These are phyloP conservation scores for Otocyon megalotis DNA, from an alignment of 2,113 vertebrate genomes.

Conservation along the genomic window DNA sequence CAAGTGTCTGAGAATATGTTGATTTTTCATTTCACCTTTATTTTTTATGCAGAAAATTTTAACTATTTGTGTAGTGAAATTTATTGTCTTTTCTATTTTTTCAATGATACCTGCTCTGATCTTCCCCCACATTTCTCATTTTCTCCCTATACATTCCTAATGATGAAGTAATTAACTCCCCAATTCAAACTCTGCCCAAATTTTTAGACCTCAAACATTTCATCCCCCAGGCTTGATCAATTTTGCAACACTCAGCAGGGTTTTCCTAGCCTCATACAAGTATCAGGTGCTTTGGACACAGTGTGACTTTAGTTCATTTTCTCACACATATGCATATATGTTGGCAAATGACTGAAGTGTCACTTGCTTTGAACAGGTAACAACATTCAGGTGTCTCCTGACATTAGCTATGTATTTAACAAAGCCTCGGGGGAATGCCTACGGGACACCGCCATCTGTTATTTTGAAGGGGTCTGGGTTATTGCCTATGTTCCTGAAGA, in stretches of 20 bases:
- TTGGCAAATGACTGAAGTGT: not conserved
- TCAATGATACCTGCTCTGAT: not conserved
- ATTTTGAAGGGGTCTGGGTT: constrained; percentile 38
- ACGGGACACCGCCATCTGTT: not conserved
- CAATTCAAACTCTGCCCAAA: not conserved
- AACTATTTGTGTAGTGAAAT: not conserved
- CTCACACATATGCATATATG: not conserved
- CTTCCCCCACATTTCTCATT: not conserved
- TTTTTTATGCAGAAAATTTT: not conserved
- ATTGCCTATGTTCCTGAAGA: not conserved
- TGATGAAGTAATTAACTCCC: not conserved
- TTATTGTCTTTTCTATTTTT: constrained; percentile 39
- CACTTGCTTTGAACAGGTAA: not conserved
- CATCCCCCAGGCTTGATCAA: not conserved
- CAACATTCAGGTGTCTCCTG: not conserved
- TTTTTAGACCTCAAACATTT: not conserved
- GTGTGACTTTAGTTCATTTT: not conserved
- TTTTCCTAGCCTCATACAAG: not conserved
- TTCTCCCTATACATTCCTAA: not conserved
- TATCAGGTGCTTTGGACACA: not conserved
- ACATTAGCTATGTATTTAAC: constrained; percentile 8
- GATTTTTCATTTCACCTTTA: constrained; percentile 42
- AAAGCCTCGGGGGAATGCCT: not conserved
- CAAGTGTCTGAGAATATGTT: not conserved
- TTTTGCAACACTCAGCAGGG: not conserved